A percentile compares a stretch with the other conserved stretches of the same genome.
Conservation (phyloP, 53 echinoderm and acorn worm species). For the Temnopleurus reevesii region DNA sequence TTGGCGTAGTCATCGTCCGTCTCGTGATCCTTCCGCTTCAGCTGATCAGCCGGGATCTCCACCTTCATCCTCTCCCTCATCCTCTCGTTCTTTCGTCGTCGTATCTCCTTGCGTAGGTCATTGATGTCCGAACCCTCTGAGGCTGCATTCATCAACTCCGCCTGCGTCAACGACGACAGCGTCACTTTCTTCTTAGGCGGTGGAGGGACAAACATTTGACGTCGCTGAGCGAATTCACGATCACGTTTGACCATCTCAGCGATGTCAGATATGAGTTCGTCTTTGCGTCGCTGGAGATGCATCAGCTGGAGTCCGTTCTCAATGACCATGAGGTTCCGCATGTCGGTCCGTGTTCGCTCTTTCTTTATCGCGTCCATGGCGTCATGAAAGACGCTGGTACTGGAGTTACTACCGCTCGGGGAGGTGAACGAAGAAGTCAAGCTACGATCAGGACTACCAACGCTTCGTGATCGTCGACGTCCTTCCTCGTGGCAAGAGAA, state of each 20-base stretch:
- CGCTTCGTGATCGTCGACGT: constrained; percentile 29
- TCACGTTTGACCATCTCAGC: constrained; percentile 46
- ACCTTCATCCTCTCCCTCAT: constrained; percentile 50
- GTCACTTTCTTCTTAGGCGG: neutral
- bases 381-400: constrained; percentile 6
- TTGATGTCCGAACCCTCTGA: constrained; percentile 24
- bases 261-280: constrained; percentile 4
- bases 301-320: constrained; percentile 44
- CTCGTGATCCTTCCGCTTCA: constrained; percentile 42
- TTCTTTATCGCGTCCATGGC: constrained; percentile 36
- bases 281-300: constrained; percentile 53
- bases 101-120: constrained; percentile 51
- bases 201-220: neutral
- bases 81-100: constrained; percentile 52
- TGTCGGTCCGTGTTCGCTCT: constrained; percentile 19
- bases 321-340: constrained; percentile 35
- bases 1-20: constrained; percentile 41
- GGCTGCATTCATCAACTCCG: constrained; percentile 6
- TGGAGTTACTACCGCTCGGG: neutral
- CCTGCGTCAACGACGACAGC: constrained; percentile 15
- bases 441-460: neutral
- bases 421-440: neutral
- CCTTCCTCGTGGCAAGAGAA: constrained; percentile 44
- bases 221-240: constrained; percentile 15
- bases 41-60: constrained; percentile 32